A percentile compares a stretch with the other conserved stretches of the same genome.
Evolutionary conservation across 2,113 vertebrate genomes (phyloP).

Genomic region (Ardeotis arabs): DNA sequence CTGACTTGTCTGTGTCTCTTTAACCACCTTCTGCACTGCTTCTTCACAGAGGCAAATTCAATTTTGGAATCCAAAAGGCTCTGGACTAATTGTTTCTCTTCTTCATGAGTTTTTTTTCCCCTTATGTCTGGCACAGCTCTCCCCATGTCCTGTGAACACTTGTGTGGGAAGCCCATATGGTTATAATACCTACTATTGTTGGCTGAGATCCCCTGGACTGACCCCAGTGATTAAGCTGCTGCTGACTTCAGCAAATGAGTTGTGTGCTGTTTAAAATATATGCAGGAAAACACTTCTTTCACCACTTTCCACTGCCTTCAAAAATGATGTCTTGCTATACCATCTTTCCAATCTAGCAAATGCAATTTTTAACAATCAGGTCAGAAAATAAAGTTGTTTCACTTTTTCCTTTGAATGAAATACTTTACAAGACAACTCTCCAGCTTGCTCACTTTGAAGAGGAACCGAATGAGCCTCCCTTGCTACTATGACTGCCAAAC

Average conservation of each 20-base stretch:
- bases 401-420: not conserved
- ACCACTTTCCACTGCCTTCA: not conserved
- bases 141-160: not conserved
- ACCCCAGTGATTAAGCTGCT: slow-evolving; percentile 20
- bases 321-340: not conserved
- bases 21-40: not conserved
- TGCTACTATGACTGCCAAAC: not conserved
- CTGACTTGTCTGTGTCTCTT: not conserved
- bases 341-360: not conserved
- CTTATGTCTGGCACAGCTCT: not conserved
- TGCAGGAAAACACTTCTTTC: not conserved
- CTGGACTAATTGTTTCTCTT: not conserved
- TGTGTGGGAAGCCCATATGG: not conserved
- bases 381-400: not conserved
- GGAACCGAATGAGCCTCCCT: not conserved
- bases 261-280: not conserved
- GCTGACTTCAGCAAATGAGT: slow-evolving; percentile 17
- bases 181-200: not conserved
- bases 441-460: not conserved
- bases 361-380: not conserved
- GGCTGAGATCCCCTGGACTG: not conserved
- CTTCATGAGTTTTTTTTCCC: not conserved
- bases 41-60: not conserved
- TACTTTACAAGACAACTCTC: not conserved
- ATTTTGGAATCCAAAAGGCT: not conserved